Evolutionary conservation across 2,888 invertebrate species (phyloP), one percentile per base, ranked within the genome.

Genomic region (Amblyjoppa proteus): DNA sequence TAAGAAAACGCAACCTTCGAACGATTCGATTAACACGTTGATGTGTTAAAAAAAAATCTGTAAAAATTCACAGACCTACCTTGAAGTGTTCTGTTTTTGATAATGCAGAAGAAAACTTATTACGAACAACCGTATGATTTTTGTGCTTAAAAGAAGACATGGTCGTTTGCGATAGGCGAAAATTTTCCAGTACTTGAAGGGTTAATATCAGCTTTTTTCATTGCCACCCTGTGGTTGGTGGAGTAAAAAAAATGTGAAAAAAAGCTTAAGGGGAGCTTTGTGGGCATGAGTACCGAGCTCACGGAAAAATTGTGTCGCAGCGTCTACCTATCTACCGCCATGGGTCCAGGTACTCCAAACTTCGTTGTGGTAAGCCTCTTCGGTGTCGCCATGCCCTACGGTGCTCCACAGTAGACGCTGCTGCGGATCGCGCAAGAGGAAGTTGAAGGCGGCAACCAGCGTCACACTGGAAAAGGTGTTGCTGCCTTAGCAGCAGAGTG

Each of bases 381-480:
- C 51, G 34, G 58, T 28, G 66, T 64, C 78, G 16, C 38, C 45
- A 51, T 74, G 16, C 45, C 73, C 64, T 38, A 64, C 53, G 61
- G 73, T 53, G 75, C 58, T 75, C 45, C 66, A n/a, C 66, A 5
- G 75, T 70, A 41, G 56, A 51, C 6, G 69, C 28, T 53, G 34
- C 70, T 41, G 45, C 45, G 45, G 61, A 70, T 68, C 66, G 51
- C 45, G 38, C 2, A 58, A 64, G 28, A 69, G 76, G 66, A 68
- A 76, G 71, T 82, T 79, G 53, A 76, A 66, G 79, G 71, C 34
- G 61, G 51, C 49, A 74, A 20, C 56, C 45, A 64, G 34, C 71
- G 70, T 64, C 53, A 64, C 70, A 51, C 31, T 28, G 56, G 38
- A 61, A 53, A 51, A 84, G 74, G 77, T 81, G 70, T 76, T 31